Evolutionary conservation across 2,113 vertebrate genomes (phyloP).

Genomic region (Takifugu bimaculatus): DNA sequence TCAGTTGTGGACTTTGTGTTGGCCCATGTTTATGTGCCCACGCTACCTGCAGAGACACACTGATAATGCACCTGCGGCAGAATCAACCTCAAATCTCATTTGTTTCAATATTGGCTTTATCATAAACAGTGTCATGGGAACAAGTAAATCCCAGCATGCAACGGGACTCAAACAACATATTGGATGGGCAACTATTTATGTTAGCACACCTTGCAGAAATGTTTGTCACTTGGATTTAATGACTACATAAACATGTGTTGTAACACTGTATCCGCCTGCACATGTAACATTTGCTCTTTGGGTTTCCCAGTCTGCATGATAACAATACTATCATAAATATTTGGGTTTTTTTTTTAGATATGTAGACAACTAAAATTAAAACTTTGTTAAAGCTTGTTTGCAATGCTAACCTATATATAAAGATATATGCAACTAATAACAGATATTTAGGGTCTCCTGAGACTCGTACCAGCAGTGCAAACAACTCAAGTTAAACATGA

Average conservation of each 20-base stretch:
- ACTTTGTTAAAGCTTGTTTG: no score
- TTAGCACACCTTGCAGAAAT: not conserved
- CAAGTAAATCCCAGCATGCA: constrained; percentile 4
- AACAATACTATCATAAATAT: no score
- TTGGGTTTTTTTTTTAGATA: no score
- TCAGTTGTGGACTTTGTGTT: constrained; percentile 1
- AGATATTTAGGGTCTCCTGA: no score
- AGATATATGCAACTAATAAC: no score
- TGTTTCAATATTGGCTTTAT: not conserved
- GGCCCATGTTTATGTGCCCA: not conserved
- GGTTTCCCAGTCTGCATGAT: no score
- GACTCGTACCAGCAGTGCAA: no score
- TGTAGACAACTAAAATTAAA: no score
- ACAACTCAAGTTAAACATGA: no score
- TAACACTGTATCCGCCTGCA: not conserved
- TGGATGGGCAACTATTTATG: not conserved
- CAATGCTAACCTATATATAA: no score
- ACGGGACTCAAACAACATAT: constrained; percentile 16
- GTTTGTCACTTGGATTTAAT: not conserved
- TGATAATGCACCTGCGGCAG: not conserved
- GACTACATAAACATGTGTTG: constrained; percentile 2
- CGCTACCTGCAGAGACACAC: not conserved
- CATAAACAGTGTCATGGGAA: not conserved
- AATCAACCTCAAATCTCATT: not conserved
- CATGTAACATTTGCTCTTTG: constrained; percentile 2